Evolutionary conservation across 2,797 vertebrate genomes (phyloP).

Genomic region (Karalla daura): DNA sequence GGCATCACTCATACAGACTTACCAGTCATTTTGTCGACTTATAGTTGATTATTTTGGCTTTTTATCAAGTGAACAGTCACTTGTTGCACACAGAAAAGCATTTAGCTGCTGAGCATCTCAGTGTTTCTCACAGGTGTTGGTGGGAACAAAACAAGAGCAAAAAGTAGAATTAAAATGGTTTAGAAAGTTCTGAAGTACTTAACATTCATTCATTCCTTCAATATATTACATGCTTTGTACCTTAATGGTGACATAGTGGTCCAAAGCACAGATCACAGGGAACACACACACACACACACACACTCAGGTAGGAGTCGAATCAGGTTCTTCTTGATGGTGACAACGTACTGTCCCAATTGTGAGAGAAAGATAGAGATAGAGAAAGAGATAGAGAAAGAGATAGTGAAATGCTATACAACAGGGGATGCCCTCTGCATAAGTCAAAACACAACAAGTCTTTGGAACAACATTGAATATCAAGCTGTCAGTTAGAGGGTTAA

Average conservation of each 20-base stretch:
- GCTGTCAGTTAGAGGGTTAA: conserved; percentile 21
- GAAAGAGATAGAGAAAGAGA: no score
- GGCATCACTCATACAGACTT: background rate
- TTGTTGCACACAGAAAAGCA: background rate
- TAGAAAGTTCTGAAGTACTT: no score
- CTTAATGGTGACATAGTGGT: no score
- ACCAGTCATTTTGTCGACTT: background rate
- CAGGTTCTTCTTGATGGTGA: no score
- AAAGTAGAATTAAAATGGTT: background rate
- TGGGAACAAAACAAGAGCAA: background rate
- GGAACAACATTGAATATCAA: conserved; percentile 5
- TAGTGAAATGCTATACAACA: no score
- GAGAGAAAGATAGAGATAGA: background rate
- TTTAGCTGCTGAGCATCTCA: background rate
- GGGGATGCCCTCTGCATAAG: no score
- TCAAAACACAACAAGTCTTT: conserved; percentile 15
- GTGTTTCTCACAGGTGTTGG: background rate
- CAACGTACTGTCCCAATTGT: no score
- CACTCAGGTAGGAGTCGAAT: no score
- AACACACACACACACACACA: no score
- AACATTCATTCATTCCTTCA: no score
- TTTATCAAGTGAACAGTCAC: background rate
- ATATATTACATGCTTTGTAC: no score
- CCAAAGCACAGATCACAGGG: no score
- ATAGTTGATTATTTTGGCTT: background rate